Percentiles rank a stretch among this genome's conserved stretches.
Conservation (phyloP, 2,797 vertebrate genomes). For the Argentina silus region DNA sequence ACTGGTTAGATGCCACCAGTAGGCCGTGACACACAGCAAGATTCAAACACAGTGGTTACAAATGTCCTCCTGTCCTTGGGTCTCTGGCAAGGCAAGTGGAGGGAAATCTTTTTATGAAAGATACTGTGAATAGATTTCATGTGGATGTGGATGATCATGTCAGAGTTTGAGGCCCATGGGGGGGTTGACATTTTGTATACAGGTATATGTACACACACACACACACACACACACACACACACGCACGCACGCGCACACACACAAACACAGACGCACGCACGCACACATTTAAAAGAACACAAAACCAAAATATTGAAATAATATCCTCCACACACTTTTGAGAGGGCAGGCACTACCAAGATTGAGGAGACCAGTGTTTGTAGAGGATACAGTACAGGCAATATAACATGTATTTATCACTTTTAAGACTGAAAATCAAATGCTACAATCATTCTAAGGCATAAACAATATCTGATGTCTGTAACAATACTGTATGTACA, state of each 20-base stretch:
- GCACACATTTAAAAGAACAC: slow-evolving; percentile 64
- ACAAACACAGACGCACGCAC: slow-evolving; percentile 29
- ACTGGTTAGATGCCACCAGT: slow-evolving; percentile 80
- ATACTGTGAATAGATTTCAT: slow-evolving; percentile 85
- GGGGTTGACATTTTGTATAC: slow-evolving; percentile 78
- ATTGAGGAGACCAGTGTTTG: slow-evolving; percentile 89
- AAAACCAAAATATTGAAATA: slow-evolving; percentile 70
- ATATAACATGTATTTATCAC: slow-evolving; percentile 78
- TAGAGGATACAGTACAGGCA: slow-evolving; percentile 88
- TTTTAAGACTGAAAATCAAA: slow-evolving; percentile 84
- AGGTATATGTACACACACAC: slow-evolving; percentile 28
- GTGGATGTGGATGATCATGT: slow-evolving; percentile 80
- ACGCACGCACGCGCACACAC: slow-evolving; percentile 10
- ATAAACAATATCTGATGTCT: slow-evolving; percentile 84
- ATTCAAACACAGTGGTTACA: slow-evolving; percentile 86
- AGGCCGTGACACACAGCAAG: slow-evolving; percentile 84
- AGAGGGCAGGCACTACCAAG: slow-evolving; percentile 90
- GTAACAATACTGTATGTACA: slow-evolving; percentile 85
- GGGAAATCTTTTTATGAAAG: slow-evolving; percentile 85
- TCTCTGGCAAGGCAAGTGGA: slow-evolving; percentile 84
- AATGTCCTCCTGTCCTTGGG: slow-evolving; percentile 76
- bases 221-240: slow-evolving; percentile 32
- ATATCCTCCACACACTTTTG: slow-evolving; percentile 86
- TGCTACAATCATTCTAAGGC: slow-evolving; percentile 86
- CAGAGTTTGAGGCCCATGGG: slow-evolving; percentile 79